phyloP scores from a whole-genome alignment of 2,888 invertebrate species.

The Rhamnusium bicolor region DNA sequence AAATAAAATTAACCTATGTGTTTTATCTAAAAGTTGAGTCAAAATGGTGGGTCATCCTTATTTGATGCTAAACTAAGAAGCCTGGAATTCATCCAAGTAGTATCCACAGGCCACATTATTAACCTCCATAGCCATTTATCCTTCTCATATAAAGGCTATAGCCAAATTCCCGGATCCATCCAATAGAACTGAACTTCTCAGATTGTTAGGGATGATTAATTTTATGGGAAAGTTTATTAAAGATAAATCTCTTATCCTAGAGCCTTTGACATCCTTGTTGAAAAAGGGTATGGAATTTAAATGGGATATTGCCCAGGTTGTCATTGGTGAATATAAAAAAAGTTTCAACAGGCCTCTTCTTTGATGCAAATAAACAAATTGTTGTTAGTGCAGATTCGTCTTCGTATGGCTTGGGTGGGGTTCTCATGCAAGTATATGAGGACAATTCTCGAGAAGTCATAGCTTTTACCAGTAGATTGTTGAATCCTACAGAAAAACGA shows the following conservation, averaged over 20 bases:
- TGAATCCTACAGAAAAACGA: constrained; percentile 58
- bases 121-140: neutral
- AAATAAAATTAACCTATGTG: too few species aligned
- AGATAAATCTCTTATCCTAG: neutral
- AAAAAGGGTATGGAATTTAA: constrained; percentile 30
- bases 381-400: constrained; percentile 56
- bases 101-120: too few species aligned
- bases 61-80: too few species aligned
- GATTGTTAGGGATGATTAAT: constrained; percentile 39
- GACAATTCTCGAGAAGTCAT: constrained; percentile 53
- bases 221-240: constrained; percentile 29
- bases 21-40: too few species aligned
- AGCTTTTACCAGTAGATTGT: constrained; percentile 61
- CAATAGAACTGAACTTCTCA: constrained; percentile 49
- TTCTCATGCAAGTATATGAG: constrained; percentile 50
- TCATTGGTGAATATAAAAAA: constrained; percentile 43
- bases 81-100: too few species aligned
- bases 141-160: constrained; percentile 47
- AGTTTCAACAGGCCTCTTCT: too few species aligned
- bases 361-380: too few species aligned
- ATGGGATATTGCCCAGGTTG: constrained; percentile 25
- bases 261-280: constrained; percentile 29
- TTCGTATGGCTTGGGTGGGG: constrained; percentile 49
- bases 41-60: too few species aligned
- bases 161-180: constrained; percentile 45